Evolutionary conservation across 2,113 vertebrate genomes (phyloP), one percentile per base, ranked within the genome.

Genomic region (Cygnus atratus): DNA sequence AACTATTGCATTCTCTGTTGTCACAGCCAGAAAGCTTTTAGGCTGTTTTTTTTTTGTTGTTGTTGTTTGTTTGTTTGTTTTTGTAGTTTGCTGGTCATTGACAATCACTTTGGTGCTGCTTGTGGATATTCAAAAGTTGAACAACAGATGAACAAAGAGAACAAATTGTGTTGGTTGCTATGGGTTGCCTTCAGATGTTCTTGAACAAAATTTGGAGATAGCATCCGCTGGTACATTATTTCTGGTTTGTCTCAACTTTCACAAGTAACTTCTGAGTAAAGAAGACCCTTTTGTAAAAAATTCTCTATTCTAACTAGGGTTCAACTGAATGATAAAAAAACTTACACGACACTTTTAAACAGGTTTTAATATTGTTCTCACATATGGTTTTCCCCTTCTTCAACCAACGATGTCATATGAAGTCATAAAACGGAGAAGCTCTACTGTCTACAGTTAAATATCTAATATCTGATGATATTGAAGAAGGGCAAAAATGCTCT

Each of bases 401-500:
- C 46, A 84, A 35, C 35, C 18, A 92, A 74, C 13, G 26, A n/a
- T 82, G n/a, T 70, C 3, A 0, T 57, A 50, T 43, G 33, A 93
- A 93, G 55, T 44, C 33, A 85, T 62, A 62, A 84, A 87, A 89
- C 21, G 66, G 12, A 52, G 21, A 37, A 35, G 8, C 37, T 88
- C 46, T 8, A 7, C 37, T 75, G 25, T 85, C 13, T 33, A 91
- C 66, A 70, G 33, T 87, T 93, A 85, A 83, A 63, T 78, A 72
- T 26, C 55, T 67, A 65, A 74, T 85, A 66, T 26, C 26, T 95
- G 33, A 90, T 95, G 80, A 95, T 72, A 57, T 20, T 59, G 59
- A 55, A 94, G 37, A 92, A 96, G 2, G 26, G 63, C 28, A 93
- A 91, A 87, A 93, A 87, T 63, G 61, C 5, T 15, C 19, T 91